Evolutionary conservation across 2,797 vertebrate species (phyloP), one percentile per base, ranked within the genome.

Genomic region (Periparus ater): DNA sequence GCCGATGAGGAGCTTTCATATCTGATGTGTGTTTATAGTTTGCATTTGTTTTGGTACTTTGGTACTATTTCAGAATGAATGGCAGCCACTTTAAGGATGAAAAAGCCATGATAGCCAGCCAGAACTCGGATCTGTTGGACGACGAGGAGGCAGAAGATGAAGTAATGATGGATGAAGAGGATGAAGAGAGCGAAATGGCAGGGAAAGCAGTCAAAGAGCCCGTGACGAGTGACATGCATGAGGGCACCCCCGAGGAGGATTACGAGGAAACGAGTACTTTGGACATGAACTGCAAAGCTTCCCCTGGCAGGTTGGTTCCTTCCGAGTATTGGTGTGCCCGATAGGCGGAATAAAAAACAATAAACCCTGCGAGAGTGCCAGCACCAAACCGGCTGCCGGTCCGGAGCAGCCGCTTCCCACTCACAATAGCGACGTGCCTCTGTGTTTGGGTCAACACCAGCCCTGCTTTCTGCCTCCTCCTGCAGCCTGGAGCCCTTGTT

Each of bases 91-190:
- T 99, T 95, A 99, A 99, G 93, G 98, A 99, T 63, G 99, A 99
- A 89, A 99, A 99, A 97, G 95, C 97, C 42, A 97, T 98, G 95
- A 97, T 98, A 97, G 95, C 98, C 78, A 97, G 98, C 95, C 98
- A 97, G 36, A 98, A 97, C 92, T 98, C 99, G 6, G 98, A 96
- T 91, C 98, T 99, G 95, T 93, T 99, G 96, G 99, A 99, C 88
- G 99, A 99, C 0, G 98, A 98, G 91, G 99, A 99, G 95, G 98
- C 98, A 85, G 99, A 97, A 55, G 99, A 99, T 91, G 99, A 99
- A 81, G 98, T 98, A 12, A 98, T 98, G 78, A 98, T 98, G 72
- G 99, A 99, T 27, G 99, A 99, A 96, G 99, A 99, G 66, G 99
- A 99, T 9, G 98, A 98, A 68, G 99, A 98, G 91, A 97, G 95